Evolutionary conservation across 1,140 invertebrate genomes (phyloP), one percentile per base, ranked within the genome.

Genomic region (Leucophenga varia): DNA sequence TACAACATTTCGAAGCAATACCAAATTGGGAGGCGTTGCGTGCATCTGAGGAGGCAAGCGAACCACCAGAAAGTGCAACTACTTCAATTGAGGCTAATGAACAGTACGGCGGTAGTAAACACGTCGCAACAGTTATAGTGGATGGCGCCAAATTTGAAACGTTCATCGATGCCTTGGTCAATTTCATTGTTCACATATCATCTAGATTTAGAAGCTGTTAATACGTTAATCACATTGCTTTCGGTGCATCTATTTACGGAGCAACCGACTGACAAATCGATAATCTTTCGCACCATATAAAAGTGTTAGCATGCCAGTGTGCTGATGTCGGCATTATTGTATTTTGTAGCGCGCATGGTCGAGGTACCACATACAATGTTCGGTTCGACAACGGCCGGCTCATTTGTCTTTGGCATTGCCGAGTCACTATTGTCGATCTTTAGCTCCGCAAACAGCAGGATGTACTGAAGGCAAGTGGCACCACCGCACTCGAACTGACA

Each of bases 181-280:
- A 72, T 54, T 50, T 75, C 5, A 70, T 75, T 44, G 65, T 86
- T 86, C 57, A 97, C 94, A 20, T 95, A 95, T 76, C 83, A 87
- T 31, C 78, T 96, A 25, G 93, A 93, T 59, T 74, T 92, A 50
- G 94, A 97, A 76, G 86, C 90, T 25, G 83, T 95, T 31, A 95
- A 95, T 72, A 88, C 86, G 22, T 72, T 97, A 16, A 78, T 97
- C 3, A 86, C 93, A 0, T 74, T 97, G 14, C 80, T 97, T 49
- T 95, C 93, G 1, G 86, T 93, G 35, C 92, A 95, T 77, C 82
- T 96, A 76, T 95, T 91, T 59, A 84, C 86, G 8, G 84, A 84
- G 67, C 75, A 78, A 9, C 68, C 65, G 28, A 71, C 59, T 4
- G 69, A 75, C 16, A 75, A 72, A 50, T 75, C 73, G 4, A 59